A percentile compares a stretch with the other conserved stretches of the same genome.
phyloP scores from a whole-genome alignment of 2,113 vertebrate species.

The Grus americana region DNA sequence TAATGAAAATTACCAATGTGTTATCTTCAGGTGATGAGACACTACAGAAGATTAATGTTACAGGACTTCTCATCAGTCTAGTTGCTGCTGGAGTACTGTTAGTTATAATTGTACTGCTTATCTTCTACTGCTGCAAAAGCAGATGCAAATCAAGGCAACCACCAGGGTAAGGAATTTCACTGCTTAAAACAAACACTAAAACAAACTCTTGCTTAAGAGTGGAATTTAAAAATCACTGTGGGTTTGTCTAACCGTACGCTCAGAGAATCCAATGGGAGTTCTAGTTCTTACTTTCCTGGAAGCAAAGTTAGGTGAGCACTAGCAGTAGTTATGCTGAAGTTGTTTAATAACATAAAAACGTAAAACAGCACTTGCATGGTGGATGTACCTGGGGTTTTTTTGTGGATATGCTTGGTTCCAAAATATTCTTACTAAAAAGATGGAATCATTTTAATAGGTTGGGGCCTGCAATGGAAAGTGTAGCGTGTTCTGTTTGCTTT shows the following conservation, averaged over 20 bases:
- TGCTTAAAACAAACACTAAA: background rate
- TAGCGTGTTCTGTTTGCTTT: fast-evolving
- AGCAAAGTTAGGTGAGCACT: background rate
- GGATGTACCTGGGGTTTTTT: background rate
- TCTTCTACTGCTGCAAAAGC: constrained; percentile 85
- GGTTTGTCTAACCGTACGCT: background rate
- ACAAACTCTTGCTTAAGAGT: background rate
- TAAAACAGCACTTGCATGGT: background rate
- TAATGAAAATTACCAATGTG: background rate
- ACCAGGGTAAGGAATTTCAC: constrained; percentile 59
- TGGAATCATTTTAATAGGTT: background rate
- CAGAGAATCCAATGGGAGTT: background rate
- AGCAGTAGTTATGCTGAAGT: background rate
- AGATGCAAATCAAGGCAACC: constrained; percentile 68
- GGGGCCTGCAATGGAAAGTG: background rate
- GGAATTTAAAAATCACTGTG: background rate
- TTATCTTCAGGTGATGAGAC: constrained; percentile 60
- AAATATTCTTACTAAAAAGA: background rate
- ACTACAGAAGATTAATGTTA: constrained; percentile 80
- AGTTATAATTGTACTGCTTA: constrained; percentile 76
- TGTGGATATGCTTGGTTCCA: background rate
- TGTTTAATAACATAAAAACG: background rate
- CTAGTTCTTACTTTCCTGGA: background rate
- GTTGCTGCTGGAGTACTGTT: constrained; percentile 82
- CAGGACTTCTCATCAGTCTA: constrained; percentile 87